A percentile compares a stretch with the other conserved stretches of the same genome.
Evolutionary conservation across 2,113 vertebrate species (phyloP).

Genomic region (Ceyx margarethae): DNA sequence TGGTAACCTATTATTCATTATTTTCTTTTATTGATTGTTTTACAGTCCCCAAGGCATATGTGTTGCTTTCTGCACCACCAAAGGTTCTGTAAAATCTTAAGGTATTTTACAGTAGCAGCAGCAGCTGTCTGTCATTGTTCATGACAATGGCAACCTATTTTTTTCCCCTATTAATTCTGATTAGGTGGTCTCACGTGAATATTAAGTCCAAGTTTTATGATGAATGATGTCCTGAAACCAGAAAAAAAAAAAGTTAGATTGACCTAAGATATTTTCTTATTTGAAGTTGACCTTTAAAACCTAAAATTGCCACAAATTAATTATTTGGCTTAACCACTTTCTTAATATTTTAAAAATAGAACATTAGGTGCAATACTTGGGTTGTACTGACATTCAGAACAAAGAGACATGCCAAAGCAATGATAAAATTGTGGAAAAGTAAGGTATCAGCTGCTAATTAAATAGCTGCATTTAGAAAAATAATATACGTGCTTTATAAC

Average conservation of each 20-base stretch:
- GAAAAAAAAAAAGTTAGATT: background rate
- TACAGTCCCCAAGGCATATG: background rate
- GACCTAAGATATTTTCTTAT: background rate
- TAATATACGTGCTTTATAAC: background rate
- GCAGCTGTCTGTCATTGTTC: background rate
- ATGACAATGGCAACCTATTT: background rate
- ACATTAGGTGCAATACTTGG: background rate
- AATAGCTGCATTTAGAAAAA: background rate
- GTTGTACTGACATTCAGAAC: background rate
- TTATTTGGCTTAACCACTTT: background rate
- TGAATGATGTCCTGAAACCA: background rate
- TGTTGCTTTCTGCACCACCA: background rate
- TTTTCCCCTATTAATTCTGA: background rate
- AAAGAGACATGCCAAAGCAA: constrained; percentile 12
- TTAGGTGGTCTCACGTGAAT: background rate
- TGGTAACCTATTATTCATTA: constrained; percentile 54
- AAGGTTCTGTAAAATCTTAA: background rate
- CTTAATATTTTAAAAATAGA: background rate
- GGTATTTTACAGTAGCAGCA: background rate
- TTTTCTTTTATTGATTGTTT: constrained; percentile 65
- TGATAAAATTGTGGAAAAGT: background rate
- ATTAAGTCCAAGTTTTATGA: background rate
- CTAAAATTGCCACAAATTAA: background rate
- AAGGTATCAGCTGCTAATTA: background rate
- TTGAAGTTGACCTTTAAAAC: background rate